These are phyloP conservation scores for Acleris sparsana DNA, from an alignment of 2,888 invertebrate species.

Conservation along the genomic window DNA sequence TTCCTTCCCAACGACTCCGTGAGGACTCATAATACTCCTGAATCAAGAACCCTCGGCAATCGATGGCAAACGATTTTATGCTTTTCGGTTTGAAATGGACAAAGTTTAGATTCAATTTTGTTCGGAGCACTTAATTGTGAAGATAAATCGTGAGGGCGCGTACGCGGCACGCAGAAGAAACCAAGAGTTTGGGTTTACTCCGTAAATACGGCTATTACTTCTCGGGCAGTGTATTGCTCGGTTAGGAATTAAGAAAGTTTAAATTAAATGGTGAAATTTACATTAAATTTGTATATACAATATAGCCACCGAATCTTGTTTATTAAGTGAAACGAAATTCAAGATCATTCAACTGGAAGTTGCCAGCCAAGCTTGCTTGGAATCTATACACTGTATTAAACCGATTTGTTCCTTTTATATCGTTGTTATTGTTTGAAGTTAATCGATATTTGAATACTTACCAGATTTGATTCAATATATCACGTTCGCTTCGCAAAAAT, in stretches of 20 bases:
- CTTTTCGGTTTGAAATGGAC: slow-evolving; percentile 27
- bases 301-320: too few relatives aligned
- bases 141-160: slow-evolving; percentile 22
- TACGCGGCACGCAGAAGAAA: slow-evolving; percentile 8
- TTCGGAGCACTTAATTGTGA: slow-evolving; percentile 25
- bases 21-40: background rate
- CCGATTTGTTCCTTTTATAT: too few relatives aligned
- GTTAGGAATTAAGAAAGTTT: too few relatives aligned
- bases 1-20: background rate
- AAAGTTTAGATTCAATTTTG: slow-evolving; percentile 34
- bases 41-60: slow-evolving; percentile 4
- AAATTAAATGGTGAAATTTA: too few relatives aligned
- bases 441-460: too few relatives aligned
- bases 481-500: background rate
- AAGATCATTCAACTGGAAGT: too few relatives aligned
- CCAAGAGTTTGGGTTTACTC: slow-evolving; percentile 22
- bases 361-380: too few relatives aligned
- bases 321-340: too few relatives aligned
- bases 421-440: too few relatives aligned
- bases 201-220: slow-evolving; percentile 12
- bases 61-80: slow-evolving; percentile 14
- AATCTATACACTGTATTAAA: too few relatives aligned
- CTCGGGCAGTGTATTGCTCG: background rate
- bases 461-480: too few relatives aligned
- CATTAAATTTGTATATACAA: too few relatives aligned